Percentiles rank a stretch among this genome's conserved stretches.
phyloP scores from a whole-genome alignment of 2,113 vertebrate species.

The Pteruthius melanotis region DNA sequence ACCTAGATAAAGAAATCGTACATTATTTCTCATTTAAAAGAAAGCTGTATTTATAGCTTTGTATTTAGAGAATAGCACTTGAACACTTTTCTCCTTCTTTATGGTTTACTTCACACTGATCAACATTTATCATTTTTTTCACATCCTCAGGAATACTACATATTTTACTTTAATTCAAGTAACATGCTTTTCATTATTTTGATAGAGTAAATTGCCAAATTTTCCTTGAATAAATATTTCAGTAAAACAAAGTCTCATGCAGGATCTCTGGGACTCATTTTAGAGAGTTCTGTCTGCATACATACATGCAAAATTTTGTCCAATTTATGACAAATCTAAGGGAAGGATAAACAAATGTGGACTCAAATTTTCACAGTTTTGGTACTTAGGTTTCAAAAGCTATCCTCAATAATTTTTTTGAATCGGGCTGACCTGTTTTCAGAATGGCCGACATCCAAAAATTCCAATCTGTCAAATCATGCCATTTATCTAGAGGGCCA shows the following conservation, averaged over 20 bases:
- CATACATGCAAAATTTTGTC: neutral
- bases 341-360: neutral
- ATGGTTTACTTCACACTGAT: neutral
- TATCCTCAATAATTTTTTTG: neutral
- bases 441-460: conserved; percentile 4
- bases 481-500: neutral
- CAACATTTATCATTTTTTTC: neutral
- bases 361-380: neutral
- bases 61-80: neutral
- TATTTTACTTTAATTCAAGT: neutral
- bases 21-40: neutral
- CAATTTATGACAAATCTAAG: neutral
- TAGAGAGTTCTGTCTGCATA: neutral
- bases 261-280: neutral
- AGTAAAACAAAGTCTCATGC: neutral
- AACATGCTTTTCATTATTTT: neutral
- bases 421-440: conserved; percentile 24
- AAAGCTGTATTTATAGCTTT: neutral
- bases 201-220: neutral
- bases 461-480: conserved; percentile 29
- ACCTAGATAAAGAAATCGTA: conserved; percentile 14
- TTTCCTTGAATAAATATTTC: neutral
- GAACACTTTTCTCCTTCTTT: neutral
- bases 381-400: neutral
- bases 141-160: neutral